Percentiles rank a stretch among this genome's conserved stretches.
These are phyloP conservation scores for Sebastes hopkinsi DNA, from an alignment of 2,797 vertebrate species.

Conservation along the genomic window DNA sequence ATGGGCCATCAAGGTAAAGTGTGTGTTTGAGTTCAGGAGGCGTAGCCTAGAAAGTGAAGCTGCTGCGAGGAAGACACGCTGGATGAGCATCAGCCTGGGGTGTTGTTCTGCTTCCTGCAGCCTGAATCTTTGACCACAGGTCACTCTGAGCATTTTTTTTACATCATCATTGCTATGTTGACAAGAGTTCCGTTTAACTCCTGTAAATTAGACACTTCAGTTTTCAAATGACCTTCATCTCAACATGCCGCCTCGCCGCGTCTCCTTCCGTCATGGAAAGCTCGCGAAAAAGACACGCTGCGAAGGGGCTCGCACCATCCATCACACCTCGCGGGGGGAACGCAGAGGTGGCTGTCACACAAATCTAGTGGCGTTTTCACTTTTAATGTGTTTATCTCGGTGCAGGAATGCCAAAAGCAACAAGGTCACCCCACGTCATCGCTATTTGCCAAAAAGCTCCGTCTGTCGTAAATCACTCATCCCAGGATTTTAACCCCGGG, in stretches of 20 bases:
- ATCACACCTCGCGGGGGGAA: conserved; percentile 68
- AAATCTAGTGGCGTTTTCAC: conserved; percentile 33
- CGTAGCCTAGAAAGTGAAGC: conserved; percentile 28
- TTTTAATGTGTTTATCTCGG: conserved; percentile 71
- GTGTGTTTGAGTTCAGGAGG: conserved; percentile 45
- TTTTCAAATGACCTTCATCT: conserved; percentile 74
- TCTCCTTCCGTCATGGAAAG: conserved; percentile 38
- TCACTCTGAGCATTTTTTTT: not conserved
- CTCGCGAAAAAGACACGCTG: conserved; percentile 43
- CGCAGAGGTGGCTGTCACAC: conserved; percentile 58
- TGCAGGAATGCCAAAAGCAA: conserved; percentile 50
- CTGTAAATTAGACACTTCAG: conserved; percentile 56
- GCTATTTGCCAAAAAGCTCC: conserved; percentile 54
- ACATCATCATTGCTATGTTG: conserved; percentile 9
- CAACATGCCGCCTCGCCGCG: conserved; percentile 23
- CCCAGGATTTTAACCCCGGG: conserved; percentile 37
- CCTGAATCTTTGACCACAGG: conserved; percentile 1
- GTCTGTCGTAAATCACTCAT: conserved; percentile 38
- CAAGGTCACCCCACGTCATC: conserved; percentile 71
- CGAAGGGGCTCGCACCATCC: conserved; percentile 64
- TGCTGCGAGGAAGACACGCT: not conserved
- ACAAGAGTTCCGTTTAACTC: conserved; percentile 42
- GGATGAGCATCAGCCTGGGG: conserved; percentile 2
- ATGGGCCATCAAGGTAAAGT: conserved; percentile 30
- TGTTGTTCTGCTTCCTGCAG: not conserved